Percentiles rank a stretch among this genome's conserved stretches.
These are phyloP conservation scores for Vanessa cardui DNA, from an alignment of 2,888 invertebrate genomes.

Conservation along the genomic window DNA sequence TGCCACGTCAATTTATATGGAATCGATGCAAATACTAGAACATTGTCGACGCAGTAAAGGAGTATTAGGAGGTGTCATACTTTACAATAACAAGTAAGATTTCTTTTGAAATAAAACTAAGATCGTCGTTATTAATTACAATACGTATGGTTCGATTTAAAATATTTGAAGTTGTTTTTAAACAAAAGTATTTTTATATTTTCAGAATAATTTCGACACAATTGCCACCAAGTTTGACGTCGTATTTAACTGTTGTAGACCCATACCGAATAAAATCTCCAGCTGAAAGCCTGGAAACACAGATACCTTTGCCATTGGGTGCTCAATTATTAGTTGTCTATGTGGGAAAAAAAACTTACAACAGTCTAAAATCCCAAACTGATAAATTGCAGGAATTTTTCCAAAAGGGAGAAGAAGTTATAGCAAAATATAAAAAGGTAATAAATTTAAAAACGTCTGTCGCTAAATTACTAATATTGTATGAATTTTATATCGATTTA, in stretches of 20 bases:
- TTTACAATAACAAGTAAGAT: conserved; percentile 93
- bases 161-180: conserved; percentile 41
- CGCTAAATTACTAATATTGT: too few species aligned
- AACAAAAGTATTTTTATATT: conserved; percentile 32
- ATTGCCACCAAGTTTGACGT: conserved; percentile 88
- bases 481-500: background rate
- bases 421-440: conserved; percentile 74
- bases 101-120: background rate
- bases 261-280: conserved; percentile 92
- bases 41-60: conserved; percentile 90
- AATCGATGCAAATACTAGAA: conserved; percentile 93
- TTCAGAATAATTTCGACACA: conserved; percentile 91
- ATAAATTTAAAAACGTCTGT: conserved; percentile 23
- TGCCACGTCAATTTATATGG: conserved; percentile 92
- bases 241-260: conserved; percentile 90
- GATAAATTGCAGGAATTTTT: conserved; percentile 66
- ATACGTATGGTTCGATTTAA: background rate
- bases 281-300: conserved; percentile 85
- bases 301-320: conserved; percentile 90
- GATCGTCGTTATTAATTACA: background rate
- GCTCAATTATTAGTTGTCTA: conserved; percentile 91
- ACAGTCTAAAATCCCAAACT: conserved; percentile 68
- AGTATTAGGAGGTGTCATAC: conserved; percentile 91
- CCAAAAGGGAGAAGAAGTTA: conserved; percentile 70
- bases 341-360: conserved; percentile 85